Conservation (phyloP, 1,140 invertebrate genomes). For the Euura saliciscinereae region DNA sequence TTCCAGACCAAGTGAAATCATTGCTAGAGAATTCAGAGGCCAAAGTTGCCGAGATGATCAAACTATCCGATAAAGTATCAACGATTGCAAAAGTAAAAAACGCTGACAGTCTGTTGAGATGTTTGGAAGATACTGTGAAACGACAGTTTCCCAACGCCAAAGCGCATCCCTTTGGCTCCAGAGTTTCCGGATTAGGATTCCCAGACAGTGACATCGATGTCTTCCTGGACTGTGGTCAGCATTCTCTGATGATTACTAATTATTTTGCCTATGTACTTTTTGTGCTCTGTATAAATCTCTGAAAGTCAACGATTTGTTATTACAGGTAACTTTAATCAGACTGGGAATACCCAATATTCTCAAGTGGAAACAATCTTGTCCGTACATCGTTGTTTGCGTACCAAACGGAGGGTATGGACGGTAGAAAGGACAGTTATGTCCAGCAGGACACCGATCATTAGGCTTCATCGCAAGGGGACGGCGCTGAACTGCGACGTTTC, state of each 20-base stretch:
- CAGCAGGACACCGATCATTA: constrained; percentile 63
- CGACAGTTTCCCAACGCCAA: constrained; percentile 30
- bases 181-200: constrained; percentile 51
- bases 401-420: constrained; percentile 21
- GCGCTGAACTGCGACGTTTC: constrained; percentile 63
- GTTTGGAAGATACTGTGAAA: constrained; percentile 26
- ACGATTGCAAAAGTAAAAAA: constrained; percentile 13
- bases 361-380: neutral
- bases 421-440: constrained; percentile 30
- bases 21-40: constrained; percentile 26
- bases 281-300: too few species aligned
- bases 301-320: too few species aligned
- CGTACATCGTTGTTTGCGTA: neutral
- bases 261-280: too few species aligned
- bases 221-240: constrained; percentile 57
- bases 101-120: constrained; percentile 27
- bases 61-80: constrained; percentile 20
- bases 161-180: constrained; percentile 59
- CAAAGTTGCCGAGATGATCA: constrained; percentile 17
- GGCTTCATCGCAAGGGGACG: constrained; percentile 53
- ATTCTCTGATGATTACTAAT: neutral
- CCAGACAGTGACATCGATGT: constrained; percentile 59
- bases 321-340: too few species aligned
- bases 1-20: constrained; percentile 23
- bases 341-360: neutral